Evolutionary conservation across 2,113 vertebrate species (phyloP), one percentile per base, ranked within the genome.

Genomic region (Athene cunicularia): DNA sequence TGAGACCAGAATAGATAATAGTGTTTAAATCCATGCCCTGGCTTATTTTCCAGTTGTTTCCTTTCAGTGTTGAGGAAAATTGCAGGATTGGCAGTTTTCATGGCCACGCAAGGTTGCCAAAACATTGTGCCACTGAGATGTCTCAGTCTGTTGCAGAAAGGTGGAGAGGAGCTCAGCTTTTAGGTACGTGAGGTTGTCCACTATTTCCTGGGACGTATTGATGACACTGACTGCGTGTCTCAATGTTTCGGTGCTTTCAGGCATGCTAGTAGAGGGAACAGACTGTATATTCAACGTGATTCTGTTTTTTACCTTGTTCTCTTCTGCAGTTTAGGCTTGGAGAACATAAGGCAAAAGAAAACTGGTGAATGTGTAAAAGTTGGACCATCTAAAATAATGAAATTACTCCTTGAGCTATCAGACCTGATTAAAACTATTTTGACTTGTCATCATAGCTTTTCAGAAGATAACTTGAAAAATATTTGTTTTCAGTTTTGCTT

Each of bases 101-200:
- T 33, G 47, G 21, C 35, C 13, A 5, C 21, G 26, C 43, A 49
- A 19, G 55, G 43, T 26, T 80, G 58, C 53, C 30, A 47, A 32
- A 55, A 8, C 35, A n/a, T 4, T 12, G 64, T 60, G 63, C 43
- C 35, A 11, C 53, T 63, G 11, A 67, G 45, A 27, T 30, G 35
- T 41, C 37, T 35, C 55, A 55, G 2, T 18, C 30, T 60, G 22
- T 5, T 70, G 60, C 59, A 79, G 70, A 47, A 81, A 62, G 27
- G 41, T 63, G 66, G 37, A 32, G 47, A 33, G 39, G 59, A 77
- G 20, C 67, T 94, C 41, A 49, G 33, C 67, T 56, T 91, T 88
- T 16, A 8, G 1, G 3, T 52, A 0, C 1, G 1, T 64, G 9
- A 5, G 28, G 24, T 39, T 47, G 37, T 33, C 28, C 4, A 0